phyloP scores from a whole-genome alignment of 2,888 invertebrate genomes.

The Cataglyphis livida region DNA sequence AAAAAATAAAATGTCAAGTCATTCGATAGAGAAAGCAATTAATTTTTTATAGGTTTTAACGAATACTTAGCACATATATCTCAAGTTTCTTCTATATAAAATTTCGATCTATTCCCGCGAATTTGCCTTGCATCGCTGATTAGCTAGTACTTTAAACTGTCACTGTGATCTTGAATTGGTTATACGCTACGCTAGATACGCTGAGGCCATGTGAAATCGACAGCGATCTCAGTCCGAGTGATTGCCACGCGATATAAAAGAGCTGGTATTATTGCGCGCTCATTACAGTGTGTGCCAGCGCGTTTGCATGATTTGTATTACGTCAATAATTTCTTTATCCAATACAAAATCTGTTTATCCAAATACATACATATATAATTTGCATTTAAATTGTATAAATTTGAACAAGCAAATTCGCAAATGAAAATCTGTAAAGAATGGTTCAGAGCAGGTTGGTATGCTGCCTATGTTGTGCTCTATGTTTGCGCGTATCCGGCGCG shows the following conservation, averaged over 20 bases:
- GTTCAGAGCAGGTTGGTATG: constrained; percentile 34
- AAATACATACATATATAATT: constrained; percentile 8
- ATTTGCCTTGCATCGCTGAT: constrained; percentile 37
- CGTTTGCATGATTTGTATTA: constrained; percentile 59
- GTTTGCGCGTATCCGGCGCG: constrained; percentile 46
- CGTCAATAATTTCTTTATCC: not conserved
- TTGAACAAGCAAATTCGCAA: constrained; percentile 10
- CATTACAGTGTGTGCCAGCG: constrained; percentile 76
- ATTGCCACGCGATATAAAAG: constrained; percentile 80
- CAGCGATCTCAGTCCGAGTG: constrained; percentile 58
- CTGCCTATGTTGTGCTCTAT: constrained; percentile 55
- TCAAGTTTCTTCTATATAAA: not conserved
- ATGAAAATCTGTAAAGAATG: constrained; percentile 52
- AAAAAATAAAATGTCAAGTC: not conserved
- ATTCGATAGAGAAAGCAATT: not conserved
- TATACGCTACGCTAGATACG: constrained; percentile 20
- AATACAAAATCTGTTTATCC: not conserved
- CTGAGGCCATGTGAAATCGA: constrained; percentile 74
- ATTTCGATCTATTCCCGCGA: constrained; percentile 14
- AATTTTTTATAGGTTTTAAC: not conserved
- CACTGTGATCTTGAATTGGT: constrained; percentile 27
- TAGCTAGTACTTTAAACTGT: constrained; percentile 14
- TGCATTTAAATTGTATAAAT: not conserved
- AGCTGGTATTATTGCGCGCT: constrained; percentile 64
- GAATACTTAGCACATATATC: not conserved